Conservation (phyloP, 2,888 invertebrate species). For the Trissolcus brochymenae region DNA sequence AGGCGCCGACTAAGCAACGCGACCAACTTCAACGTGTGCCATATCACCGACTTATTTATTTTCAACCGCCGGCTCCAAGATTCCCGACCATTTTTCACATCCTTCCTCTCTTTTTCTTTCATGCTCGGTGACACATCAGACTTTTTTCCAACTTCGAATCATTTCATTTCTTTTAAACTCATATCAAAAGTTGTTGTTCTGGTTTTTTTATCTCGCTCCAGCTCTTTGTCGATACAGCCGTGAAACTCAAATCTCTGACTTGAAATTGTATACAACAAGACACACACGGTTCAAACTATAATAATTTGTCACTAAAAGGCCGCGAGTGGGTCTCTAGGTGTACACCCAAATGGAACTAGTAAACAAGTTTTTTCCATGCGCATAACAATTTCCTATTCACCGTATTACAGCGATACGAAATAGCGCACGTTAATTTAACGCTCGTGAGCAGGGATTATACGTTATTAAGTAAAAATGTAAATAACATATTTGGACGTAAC, state of each 20-base stretch:
- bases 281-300: no score
- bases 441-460: conserved; percentile 7
- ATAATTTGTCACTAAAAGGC: no score
- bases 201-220: background rate
- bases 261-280: no score
- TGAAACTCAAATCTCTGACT: background rate
- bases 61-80: conserved; percentile 40
- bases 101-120: conserved; percentile 23
- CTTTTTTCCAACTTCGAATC: conserved; percentile 35
- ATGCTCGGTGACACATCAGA: conserved; percentile 6
- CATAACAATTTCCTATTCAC: conserved; percentile 1
- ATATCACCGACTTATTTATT: conserved; percentile 39
- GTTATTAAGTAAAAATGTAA: conserved; percentile 41
- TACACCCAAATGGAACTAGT: background rate
- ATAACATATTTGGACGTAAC: conserved; percentile 45
- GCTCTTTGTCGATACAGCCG: background rate
- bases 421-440: conserved; percentile 9
- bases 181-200: background rate
- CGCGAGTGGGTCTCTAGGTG: no score
- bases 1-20: conserved; percentile 50
- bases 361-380: background rate
- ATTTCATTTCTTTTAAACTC: conserved; percentile 31
- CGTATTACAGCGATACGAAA: background rate
- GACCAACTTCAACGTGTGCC: conserved; percentile 34
- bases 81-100: conserved; percentile 22